Evolutionary conservation across 2,888 invertebrate genomes (phyloP).

Genomic region (Calameuta idolon): DNA sequence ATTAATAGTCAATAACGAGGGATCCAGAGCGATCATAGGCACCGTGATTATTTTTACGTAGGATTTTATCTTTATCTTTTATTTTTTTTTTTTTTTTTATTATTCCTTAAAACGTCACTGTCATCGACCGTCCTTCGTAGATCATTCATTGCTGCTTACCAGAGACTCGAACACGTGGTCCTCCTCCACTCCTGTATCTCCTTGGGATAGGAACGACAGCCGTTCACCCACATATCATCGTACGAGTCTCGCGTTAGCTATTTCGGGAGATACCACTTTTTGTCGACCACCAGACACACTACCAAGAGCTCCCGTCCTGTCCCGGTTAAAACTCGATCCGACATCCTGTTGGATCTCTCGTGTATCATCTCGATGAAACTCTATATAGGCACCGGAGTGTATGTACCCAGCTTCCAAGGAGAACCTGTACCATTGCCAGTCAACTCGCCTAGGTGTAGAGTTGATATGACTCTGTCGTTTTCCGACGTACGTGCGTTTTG

Average conservation of each 20-base stretch:
- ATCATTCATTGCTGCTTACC: background rate
- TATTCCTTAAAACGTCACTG: background rate
- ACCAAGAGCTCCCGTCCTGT: background rate
- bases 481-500: background rate
- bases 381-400: background rate
- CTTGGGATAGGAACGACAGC: background rate
- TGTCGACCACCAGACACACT: slow-evolving; percentile 1
- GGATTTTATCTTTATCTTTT: background rate
- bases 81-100: background rate
- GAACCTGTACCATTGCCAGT: background rate
- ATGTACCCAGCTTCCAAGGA: background rate
- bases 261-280: slow-evolving; percentile 9
- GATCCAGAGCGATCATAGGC: background rate
- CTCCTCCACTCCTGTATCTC: background rate
- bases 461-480: background rate
- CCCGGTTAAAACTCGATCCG: slow-evolving; percentile 9
- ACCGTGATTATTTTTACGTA: background rate
- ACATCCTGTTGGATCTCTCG: slow-evolving; percentile 8
- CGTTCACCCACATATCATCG: slow-evolving; percentile 4
- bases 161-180: background rate
- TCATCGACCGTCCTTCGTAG: background rate
- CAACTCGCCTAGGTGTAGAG: too few species aligned
- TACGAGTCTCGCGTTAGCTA: background rate
- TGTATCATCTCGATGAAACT: slow-evolving; percentile 3
- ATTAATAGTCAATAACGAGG: background rate